phyloP scores from a whole-genome alignment of 1,140 invertebrate genomes.

The Cyclina sinensis region DNA sequence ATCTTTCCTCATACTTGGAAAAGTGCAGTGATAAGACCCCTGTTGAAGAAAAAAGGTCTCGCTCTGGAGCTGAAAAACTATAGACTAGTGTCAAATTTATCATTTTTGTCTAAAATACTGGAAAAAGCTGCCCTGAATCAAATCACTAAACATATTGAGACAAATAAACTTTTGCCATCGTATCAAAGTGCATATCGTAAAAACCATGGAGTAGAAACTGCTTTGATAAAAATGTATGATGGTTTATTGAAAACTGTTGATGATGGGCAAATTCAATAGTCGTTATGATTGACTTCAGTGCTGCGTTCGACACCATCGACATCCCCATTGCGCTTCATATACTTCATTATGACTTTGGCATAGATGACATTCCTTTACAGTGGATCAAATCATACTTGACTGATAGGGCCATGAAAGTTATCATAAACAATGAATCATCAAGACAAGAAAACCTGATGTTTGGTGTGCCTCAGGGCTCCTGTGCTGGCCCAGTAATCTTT shows the following conservation, averaged over 20 bases:
- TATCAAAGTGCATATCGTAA: constrained; percentile 43
- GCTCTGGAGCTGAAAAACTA: constrained; percentile 30
- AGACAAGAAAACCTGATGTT: constrained; percentile 1
- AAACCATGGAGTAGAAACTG: constrained; percentile 12
- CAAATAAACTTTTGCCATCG: constrained; percentile 6
- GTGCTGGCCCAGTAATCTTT: background rate
- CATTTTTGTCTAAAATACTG: constrained; percentile 47
- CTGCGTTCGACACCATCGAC: constrained; percentile 39
- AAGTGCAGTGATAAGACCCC: constrained; percentile 21
- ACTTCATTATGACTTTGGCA: background rate
- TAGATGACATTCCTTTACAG: constrained; percentile 30
- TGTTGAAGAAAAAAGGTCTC: constrained; percentile 38
- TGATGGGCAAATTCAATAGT: background rate
- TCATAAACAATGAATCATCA: constrained; percentile 2
- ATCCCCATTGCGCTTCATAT: constrained; percentile 11
- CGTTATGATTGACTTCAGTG: constrained; percentile 41
- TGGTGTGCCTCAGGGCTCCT: constrained; percentile 19
- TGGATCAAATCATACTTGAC: constrained; percentile 58
- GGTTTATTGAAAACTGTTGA: background rate
- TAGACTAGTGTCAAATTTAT: constrained; percentile 26
- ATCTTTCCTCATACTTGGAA: constrained; percentile 31
- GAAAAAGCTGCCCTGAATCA: constrained; percentile 42
- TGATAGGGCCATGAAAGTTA: constrained; percentile 45
- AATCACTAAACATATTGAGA: constrained; percentile 41
- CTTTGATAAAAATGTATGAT: constrained; percentile 16